phyloP scores from a whole-genome alignment of 2,888 invertebrate genomes.

The Clitarchus hookeri region DNA sequence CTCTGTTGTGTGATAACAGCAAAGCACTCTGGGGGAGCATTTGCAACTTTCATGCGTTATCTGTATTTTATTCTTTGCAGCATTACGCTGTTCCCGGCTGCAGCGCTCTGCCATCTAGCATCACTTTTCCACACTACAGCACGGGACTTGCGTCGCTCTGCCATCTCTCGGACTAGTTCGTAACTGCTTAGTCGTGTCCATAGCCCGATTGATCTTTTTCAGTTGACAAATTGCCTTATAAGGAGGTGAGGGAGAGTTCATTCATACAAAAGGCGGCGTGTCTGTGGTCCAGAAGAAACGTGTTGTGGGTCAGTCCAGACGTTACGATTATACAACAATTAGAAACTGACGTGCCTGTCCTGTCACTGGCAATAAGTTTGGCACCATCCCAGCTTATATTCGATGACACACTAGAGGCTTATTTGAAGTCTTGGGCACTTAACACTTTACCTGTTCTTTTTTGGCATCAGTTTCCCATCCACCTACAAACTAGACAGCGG shows the following conservation, averaged over 20 bases:
- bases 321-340: background rate
- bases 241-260: background rate
- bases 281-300: background rate
- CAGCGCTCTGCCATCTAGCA: background rate
- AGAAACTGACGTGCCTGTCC: background rate
- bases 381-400: too few relatives aligned
- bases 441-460: too few relatives aligned
- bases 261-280: background rate
- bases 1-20: too few relatives aligned
- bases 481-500: too few relatives aligned
- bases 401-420: too few relatives aligned
- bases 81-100: too few relatives aligned
- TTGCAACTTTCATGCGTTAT: too few relatives aligned
- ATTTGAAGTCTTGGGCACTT: too few relatives aligned
- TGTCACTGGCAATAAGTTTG: too few relatives aligned
- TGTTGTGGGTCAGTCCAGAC: background rate
- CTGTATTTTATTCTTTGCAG: too few relatives aligned
- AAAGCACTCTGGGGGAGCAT: too few relatives aligned
- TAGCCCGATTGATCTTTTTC: background rate
- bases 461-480: too few relatives aligned
- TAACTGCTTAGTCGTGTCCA: background rate
- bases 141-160: background rate
- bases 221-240: slow-evolving; percentile 7
- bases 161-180: background rate
- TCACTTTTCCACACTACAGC: background rate